Conservation (phyloP, 2,113 vertebrate genomes). For the Ctenomys sociabilis region DNA sequence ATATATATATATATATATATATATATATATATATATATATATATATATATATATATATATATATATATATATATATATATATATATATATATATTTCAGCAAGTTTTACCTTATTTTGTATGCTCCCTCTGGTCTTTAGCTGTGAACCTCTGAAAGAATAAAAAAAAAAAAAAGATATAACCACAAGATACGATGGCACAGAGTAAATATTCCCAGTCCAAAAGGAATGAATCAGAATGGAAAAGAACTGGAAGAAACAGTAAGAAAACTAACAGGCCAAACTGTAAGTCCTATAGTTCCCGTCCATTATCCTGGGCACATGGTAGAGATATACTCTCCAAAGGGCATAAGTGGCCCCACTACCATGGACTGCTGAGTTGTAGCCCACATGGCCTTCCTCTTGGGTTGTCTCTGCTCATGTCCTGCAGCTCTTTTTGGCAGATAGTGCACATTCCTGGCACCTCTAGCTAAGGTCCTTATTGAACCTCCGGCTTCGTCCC, state of each 20-base stretch:
- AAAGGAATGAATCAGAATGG: neutral
- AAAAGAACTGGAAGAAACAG: neutral
- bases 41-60: no score
- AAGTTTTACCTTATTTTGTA: constrained; percentile 1
- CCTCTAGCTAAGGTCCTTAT: neutral
- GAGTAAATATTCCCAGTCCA: neutral
- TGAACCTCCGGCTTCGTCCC: neutral
- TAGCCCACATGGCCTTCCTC: neutral
- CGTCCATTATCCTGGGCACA: neutral
- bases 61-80: no score
- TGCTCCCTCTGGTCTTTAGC: neutral
- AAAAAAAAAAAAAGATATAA: neutral
- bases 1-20: no score
- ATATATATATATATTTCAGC: no score
- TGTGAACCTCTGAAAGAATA: neutral
- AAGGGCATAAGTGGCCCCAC: neutral
- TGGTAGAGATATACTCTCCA: neutral
- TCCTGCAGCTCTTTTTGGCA: neutral
- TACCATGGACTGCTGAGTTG: neutral
- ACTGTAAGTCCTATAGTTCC: neutral
- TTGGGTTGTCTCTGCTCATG: neutral
- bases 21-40: no score
- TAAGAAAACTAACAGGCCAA: neutral
- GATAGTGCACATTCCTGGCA: neutral
- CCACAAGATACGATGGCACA: neutral